A percentile compares a stretch with the other conserved stretches of the same genome.
phyloP scores from a whole-genome alignment of 2,888 invertebrate species.

The Ophion ventricosus region DNA sequence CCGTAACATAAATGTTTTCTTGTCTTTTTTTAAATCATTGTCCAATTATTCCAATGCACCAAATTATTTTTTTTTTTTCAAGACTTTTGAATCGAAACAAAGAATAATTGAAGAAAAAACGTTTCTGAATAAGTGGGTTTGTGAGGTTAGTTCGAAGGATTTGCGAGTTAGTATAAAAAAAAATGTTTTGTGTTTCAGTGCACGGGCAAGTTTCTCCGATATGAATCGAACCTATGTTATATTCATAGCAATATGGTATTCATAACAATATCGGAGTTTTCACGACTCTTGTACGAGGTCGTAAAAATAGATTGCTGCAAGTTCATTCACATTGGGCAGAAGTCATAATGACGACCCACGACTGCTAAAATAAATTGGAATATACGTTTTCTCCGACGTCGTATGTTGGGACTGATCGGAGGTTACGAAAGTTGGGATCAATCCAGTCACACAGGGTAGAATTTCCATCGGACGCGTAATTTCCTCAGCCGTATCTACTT shows the following conservation, averaged over 20 bases:
- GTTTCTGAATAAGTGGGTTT: no score
- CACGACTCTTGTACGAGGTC: not conserved
- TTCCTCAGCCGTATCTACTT: constrained; percentile 46
- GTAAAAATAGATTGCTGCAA: constrained; percentile 25
- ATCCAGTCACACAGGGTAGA: constrained; percentile 8
- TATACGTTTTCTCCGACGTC: constrained; percentile 11
- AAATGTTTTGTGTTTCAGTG: no score
- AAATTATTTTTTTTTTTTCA: no score
- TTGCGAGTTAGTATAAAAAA: no score
- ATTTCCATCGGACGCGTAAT: constrained; percentile 58
- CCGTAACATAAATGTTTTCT: no score
- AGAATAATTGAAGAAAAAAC: no score
- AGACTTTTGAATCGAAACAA: no score
- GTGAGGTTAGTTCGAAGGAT: no score
- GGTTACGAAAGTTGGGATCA: constrained; percentile 29
- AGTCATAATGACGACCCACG: constrained; percentile 18
- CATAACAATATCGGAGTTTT: constrained; percentile 12
- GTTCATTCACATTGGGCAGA: constrained; percentile 18
- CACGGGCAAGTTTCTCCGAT: no score
- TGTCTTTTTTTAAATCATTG: no score
- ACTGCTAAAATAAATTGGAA: not conserved
- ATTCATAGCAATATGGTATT: not conserved
- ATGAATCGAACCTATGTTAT: not conserved
- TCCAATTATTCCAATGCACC: no score
- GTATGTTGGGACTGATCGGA: constrained; percentile 14